These are phyloP conservation scores for Ophion ellenae DNA, from an alignment of 2,888 invertebrate species.

Conservation along the genomic window DNA sequence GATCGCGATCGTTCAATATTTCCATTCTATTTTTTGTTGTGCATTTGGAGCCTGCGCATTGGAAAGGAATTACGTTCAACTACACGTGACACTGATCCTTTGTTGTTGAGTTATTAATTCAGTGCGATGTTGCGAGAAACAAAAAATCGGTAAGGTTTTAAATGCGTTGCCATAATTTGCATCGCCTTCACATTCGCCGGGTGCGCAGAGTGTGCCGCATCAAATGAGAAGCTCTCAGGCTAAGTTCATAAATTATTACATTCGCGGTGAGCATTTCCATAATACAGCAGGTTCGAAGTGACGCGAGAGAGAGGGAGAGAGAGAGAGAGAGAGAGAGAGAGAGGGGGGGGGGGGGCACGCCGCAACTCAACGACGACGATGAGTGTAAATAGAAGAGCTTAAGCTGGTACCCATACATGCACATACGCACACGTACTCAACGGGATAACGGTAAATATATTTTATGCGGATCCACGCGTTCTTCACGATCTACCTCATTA, in stretches of 20 bases:
- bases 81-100: background rate
- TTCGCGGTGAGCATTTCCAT: slow-evolving; percentile 77
- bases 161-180: background rate
- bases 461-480: slow-evolving; percentile 61
- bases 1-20: too few relatives aligned
- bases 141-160: slow-evolving; percentile 16
- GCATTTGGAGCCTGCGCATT: too few relatives aligned
- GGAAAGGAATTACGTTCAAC: too few relatives aligned
- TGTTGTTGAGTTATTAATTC: background rate
- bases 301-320: slow-evolving; percentile 21
- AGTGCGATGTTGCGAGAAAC: background rate
- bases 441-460: slow-evolving; percentile 57
- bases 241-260: slow-evolving; percentile 73
- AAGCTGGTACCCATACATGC: slow-evolving; percentile 8
- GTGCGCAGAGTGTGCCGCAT: slow-evolving; percentile 31
- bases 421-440: too few relatives aligned
- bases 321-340: slow-evolving; percentile 18
- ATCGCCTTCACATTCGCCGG: background rate
- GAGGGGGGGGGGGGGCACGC: slow-evolving; percentile 1
- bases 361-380: slow-evolving; percentile 51
- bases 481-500: slow-evolving; percentile 56
- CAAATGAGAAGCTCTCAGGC: slow-evolving; percentile 63
- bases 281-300: slow-evolving; percentile 54
- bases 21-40: too few relatives aligned
- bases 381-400: slow-evolving; percentile 50